These are phyloP conservation scores for Philopedon plagiatum DNA, from an alignment of 2,888 invertebrate species.

Conservation along the genomic window DNA sequence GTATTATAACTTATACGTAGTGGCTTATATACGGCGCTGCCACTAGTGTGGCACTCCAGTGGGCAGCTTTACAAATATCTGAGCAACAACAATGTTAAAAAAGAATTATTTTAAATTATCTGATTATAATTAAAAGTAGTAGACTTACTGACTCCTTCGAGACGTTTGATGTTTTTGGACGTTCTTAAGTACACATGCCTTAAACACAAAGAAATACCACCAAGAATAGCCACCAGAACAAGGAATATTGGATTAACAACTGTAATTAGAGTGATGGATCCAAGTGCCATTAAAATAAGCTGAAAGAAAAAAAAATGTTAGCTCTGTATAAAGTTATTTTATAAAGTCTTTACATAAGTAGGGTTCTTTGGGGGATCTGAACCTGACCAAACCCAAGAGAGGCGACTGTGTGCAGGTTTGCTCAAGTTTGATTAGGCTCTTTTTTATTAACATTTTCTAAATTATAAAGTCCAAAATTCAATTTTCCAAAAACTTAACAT, in stretches of 20 bases:
- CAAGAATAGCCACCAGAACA: conserved; percentile 70
- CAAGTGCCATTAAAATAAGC: conserved; percentile 68
- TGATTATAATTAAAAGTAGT: background rate
- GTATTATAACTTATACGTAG: too few relatives aligned
- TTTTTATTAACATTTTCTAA: too few relatives aligned
- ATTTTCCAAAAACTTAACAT: too few relatives aligned
- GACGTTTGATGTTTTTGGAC: conserved; percentile 79
- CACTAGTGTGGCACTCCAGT: too few relatives aligned
- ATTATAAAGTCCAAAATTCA: too few relatives aligned
- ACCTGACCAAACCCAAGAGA: background rate
- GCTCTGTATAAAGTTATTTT: too few relatives aligned
- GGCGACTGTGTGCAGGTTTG: too few relatives aligned
- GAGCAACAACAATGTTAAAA: background rate
- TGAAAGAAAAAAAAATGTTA: conserved; percentile 50
- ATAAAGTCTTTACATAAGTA: conserved; percentile 70
- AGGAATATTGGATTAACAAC: conserved; percentile 71
- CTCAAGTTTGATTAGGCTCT: too few relatives aligned
- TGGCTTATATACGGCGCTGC: too few relatives aligned
- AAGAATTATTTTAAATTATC: too few relatives aligned
- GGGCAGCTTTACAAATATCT: too few relatives aligned
- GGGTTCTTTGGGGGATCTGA: background rate
- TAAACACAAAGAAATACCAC: conserved; percentile 74
- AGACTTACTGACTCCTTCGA: conserved; percentile 78
- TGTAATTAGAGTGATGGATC: conserved; percentile 72
- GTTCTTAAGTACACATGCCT: conserved; percentile 78